Conservation (phyloP, 1,140 invertebrate genomes). For the Muscidifurax raptorellus region DNA sequence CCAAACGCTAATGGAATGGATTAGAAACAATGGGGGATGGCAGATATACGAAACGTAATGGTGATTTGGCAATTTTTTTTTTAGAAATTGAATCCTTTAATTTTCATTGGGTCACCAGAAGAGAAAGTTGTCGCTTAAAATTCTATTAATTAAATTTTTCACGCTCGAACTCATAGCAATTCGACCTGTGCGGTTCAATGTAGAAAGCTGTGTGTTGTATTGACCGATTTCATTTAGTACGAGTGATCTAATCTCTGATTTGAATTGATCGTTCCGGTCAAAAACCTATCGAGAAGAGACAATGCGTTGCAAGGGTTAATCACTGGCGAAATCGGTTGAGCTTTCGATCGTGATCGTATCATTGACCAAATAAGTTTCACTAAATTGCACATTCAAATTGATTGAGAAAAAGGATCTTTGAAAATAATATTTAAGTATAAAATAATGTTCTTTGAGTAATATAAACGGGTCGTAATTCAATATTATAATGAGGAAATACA, state of each 20-base stretch:
- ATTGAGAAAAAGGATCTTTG: too few relatives aligned
- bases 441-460: too few relatives aligned
- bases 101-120: slow-evolving; percentile 23
- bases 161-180: not conserved
- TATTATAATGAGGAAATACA: too few relatives aligned
- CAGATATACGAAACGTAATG: slow-evolving; percentile 13
- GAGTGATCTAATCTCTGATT: not conserved
- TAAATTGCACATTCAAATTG: too few relatives aligned
- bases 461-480: too few relatives aligned
- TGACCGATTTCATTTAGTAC: not conserved
- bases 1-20: not conserved
- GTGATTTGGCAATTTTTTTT: slow-evolving; percentile 16
- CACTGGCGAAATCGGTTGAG: not conserved
- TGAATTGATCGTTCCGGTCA: not conserved
- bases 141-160: slow-evolving; percentile 15
- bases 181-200: not conserved
- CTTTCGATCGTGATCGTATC: too few relatives aligned
- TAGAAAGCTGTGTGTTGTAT: not conserved
- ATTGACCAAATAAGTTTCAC: too few relatives aligned
- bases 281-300: not conserved
- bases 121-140: slow-evolving; percentile 21
- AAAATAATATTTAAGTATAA: too few relatives aligned
- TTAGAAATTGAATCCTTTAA: not conserved
- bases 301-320: not conserved
- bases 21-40: slow-evolving; percentile 15